Percentiles rank a stretch among this genome's conserved stretches.
phyloP scores from a whole-genome alignment of 2,113 vertebrate species.

The Pelmatolapia mariae region DNA sequence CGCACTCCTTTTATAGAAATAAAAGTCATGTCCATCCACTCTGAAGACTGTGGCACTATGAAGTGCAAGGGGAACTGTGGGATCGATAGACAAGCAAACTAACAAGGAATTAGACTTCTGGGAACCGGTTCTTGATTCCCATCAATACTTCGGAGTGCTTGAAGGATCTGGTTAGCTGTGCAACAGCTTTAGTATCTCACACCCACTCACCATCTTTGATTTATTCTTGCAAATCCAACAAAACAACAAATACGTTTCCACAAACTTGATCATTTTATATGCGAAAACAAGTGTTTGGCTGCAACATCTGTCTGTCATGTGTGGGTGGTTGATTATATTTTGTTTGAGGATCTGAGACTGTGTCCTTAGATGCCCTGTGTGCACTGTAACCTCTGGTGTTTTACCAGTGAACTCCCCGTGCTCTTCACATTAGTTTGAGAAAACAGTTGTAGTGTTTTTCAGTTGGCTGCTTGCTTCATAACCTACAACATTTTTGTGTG shows the following conservation, averaged over 20 bases:
- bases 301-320: background rate
- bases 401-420: background rate
- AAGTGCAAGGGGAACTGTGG: background rate
- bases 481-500: background rate
- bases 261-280: background rate
- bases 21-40: background rate
- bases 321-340: background rate
- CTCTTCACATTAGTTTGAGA: background rate
- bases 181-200: background rate
- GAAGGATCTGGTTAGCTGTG: background rate
- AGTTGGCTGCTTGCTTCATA: background rate
- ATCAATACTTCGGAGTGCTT: background rate
- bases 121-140: background rate
- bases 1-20: background rate
- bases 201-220: background rate
- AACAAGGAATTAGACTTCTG: background rate
- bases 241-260: too few species aligned
- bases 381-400: background rate
- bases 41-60: background rate
- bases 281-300: background rate
- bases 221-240: background rate
- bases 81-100: background rate
- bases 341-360: background rate
- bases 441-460: background rate
- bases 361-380: accelerated